These are phyloP conservation scores for Caranx melampygus DNA, from an alignment of 2,113 vertebrate genomes.

Conservation along the genomic window DNA sequence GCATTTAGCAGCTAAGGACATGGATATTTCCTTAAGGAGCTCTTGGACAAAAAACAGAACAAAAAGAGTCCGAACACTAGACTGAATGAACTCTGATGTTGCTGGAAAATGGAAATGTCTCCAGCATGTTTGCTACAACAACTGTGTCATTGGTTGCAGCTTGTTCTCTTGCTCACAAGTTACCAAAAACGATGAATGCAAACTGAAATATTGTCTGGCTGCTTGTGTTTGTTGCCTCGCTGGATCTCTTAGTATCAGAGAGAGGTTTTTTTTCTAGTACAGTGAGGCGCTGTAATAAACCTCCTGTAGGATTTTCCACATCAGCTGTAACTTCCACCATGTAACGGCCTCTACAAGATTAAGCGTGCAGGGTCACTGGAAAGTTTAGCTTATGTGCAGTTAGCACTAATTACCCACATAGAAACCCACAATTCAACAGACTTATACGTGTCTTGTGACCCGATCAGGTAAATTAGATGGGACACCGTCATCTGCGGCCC, in stretches of 20 bases:
- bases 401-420: constrained; percentile 58
- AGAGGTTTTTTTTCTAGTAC: neutral
- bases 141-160: neutral
- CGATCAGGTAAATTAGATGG: constrained; percentile 44
- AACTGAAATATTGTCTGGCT: neutral
- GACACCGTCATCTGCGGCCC: constrained; percentile 17
- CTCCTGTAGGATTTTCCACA: constrained; percentile 61
- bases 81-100: neutral
- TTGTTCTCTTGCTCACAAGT: neutral
- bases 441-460: constrained; percentile 33
- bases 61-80: neutral
- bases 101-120: neutral
- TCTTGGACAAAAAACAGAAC: neutral
- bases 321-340: constrained; percentile 44
- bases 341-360: constrained; percentile 57
- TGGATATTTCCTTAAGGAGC: neutral
- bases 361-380: constrained; percentile 64
- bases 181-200: neutral
- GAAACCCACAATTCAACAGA: constrained; percentile 33
- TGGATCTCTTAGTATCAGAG: neutral
- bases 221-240: neutral
- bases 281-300: constrained; percentile 16
- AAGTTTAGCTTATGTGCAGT: constrained; percentile 51
- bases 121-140: neutral
- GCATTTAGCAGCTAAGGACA: neutral